These are phyloP conservation scores for Cercocebus atys DNA, from an alignment of 2,113 vertebrate genomes.

Conservation along the genomic window DNA sequence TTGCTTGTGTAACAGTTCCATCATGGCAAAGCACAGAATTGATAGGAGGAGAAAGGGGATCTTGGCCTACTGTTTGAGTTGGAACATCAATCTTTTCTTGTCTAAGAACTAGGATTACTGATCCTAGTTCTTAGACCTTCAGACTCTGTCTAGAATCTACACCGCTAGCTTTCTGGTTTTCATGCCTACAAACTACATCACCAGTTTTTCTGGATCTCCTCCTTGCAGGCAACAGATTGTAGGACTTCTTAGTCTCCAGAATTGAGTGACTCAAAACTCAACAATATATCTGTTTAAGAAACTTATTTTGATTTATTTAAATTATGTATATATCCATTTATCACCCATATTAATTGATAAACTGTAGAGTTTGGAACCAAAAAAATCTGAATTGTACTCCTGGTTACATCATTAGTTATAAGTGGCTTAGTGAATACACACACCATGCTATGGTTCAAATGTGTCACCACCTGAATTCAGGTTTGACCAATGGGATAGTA, in stretches of 20 bases:
- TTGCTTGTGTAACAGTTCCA: background rate
- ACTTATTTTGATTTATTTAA: background rate
- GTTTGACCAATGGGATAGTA: too few species aligned
- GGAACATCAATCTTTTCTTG: background rate
- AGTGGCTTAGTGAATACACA: background rate
- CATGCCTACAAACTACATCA: background rate
- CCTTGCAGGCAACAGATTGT: background rate
- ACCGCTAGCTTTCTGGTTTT: background rate
- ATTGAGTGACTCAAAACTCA: background rate
- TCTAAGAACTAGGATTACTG: background rate
- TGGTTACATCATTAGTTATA: background rate
- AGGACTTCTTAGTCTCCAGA: background rate
- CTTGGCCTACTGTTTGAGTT: too few species aligned
- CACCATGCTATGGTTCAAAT: background rate
- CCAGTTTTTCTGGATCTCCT: background rate
- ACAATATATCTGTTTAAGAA: background rate
- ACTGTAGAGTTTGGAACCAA: background rate
- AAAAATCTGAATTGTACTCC: background rate
- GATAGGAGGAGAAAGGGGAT: background rate
- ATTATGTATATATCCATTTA: background rate
- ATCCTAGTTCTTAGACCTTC: background rate
- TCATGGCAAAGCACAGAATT: background rate
- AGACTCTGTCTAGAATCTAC: background rate
- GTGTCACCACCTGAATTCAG: background rate
- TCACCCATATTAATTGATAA: background rate